Evolutionary conservation across 2,888 invertebrate genomes (phyloP), one percentile per base, ranked within the genome.

Genomic region (Oasisia sp.): DNA sequence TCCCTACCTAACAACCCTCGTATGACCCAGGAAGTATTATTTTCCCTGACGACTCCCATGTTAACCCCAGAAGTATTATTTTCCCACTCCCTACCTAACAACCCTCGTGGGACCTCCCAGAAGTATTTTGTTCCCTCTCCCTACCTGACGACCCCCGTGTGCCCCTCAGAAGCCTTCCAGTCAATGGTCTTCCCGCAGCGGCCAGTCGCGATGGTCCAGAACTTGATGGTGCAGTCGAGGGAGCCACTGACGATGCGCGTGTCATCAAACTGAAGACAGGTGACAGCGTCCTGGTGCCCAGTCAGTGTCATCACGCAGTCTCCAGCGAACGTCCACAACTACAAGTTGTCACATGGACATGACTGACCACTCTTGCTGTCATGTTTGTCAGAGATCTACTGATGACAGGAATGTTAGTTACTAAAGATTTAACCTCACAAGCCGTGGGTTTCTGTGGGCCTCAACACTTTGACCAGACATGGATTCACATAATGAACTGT

Each of bases 161-260:
- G 97, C n/a, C 97, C 97, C 94, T 97, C 97, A 19, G 97, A 96
- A 91, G 96, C 96, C 95, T 96, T 97, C 97, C 97, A 97, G 94
- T 97, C 97, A 38, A 97, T 96, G 50, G 97, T 97, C 92, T 96
- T 96, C 44, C 96, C 94, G 94, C 97, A 97, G 89, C 95, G 94
- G 11, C 97, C 97, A 3, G 96, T 95, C 74, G 95, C 94, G 32
- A 97, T 94, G 93, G 96, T 96, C 97, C 97, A 97, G 93, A 97
- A 96, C 94, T 97, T 97, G 56, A 91, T 91, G 44, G 91, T 96
- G 93, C 96, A 96, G 94, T 97, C 97, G 32, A 97, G 95, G 19
- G 97, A 97, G 19, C 97, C 97, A 92, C 96, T 96, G 74, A 97
- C 95, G n/a, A 97, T 96, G 58, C 96, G 94, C 0, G 95, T 95